Base-by-base conservation (phyloP, 1,140 invertebrate genomes). In the Bathynomus jamesi region DNA sequence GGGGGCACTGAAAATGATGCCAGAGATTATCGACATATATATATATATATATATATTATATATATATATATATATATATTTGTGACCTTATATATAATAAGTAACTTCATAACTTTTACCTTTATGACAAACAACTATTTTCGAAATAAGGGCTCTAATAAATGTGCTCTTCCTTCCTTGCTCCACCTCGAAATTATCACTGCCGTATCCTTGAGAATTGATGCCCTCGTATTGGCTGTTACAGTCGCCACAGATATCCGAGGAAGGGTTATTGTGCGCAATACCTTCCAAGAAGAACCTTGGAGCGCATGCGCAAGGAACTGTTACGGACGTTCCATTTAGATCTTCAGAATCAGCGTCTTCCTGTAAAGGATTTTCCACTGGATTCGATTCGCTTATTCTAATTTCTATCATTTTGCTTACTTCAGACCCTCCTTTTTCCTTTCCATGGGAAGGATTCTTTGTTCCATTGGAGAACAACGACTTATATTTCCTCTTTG, bases 271-370 rank as follows among this genome's bases (percentile, higher is more conserved):
- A 7, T 29, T 67, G 2, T 21, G 60, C 13, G 30, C 21, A 3
- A 25, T 7, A 53, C 28, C 61, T 61, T 61, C 27, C 62, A 28
- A n/a, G 29, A 65, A 61, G 24, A 28, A 30, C 25, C 29, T 28
- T 24, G 76, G 74, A 0, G 73, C 73, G 21, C 76, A 75, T 62
- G 69, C 67, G 64, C 76, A 77, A 3, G 73, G 76, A 7, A 77
- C 70, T 5, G 76, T 61, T 5, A 75, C 69, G 11, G 64, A 60
- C 13, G 65, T 67, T 4, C 68, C 65, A 40, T 73, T 67, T 29
- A 67, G 32, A 61, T 65, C 65, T 30, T 30, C 61, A 29, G 53
- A 32, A 60, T 46, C 28, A 30, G 65, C 30, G 31, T 29, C 31
- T 61, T 65, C n/a, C 65, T 27, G 4, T 65, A 67, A 24, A 66